Evolutionary conservation across 2,113 vertebrate species (phyloP).

Genomic region (Macquaria australasica): DNA sequence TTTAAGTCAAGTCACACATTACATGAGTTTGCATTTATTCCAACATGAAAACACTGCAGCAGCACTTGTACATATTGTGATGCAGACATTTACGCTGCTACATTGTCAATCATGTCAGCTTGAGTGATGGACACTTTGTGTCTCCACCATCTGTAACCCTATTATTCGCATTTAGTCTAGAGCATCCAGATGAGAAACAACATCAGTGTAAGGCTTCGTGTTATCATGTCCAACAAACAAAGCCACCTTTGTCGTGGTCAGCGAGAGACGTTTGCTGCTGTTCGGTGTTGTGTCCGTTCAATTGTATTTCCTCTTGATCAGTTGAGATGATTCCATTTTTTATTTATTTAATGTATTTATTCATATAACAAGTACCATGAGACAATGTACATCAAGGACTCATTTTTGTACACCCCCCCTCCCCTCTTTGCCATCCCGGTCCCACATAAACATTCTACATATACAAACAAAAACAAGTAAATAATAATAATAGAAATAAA

Average conservation of each 20-base stretch:
- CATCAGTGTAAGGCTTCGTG: constrained; percentile 21
- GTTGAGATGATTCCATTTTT: constrained; percentile 24
- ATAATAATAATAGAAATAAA: no score
- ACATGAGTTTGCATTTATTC: background rate
- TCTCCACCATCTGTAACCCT: constrained; percentile 24
- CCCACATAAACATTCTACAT: no score
- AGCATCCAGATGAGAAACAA: constrained; percentile 19
- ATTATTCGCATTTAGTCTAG: constrained; percentile 10
- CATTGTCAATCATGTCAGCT: background rate
- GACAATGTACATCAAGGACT: no score
- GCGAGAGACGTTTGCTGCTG: constrained; percentile 22
- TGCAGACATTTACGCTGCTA: background rate
- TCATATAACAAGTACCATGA: no score
- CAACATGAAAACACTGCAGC: background rate
- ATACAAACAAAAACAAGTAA: no score
- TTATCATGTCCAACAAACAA: constrained; percentile 32
- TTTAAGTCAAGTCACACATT: background rate
- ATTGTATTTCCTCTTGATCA: constrained; percentile 6
- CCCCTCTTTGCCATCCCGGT: no score
- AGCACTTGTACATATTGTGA: background rate
- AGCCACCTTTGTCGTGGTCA: constrained; percentile 36
- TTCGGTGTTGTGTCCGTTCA: constrained; percentile 10
- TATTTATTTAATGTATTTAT: no score
- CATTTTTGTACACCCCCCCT: no score
- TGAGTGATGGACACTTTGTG: constrained; percentile 15